Conservation (phyloP, 2,888 invertebrate species). For the Conchocele bisecta region DNA sequence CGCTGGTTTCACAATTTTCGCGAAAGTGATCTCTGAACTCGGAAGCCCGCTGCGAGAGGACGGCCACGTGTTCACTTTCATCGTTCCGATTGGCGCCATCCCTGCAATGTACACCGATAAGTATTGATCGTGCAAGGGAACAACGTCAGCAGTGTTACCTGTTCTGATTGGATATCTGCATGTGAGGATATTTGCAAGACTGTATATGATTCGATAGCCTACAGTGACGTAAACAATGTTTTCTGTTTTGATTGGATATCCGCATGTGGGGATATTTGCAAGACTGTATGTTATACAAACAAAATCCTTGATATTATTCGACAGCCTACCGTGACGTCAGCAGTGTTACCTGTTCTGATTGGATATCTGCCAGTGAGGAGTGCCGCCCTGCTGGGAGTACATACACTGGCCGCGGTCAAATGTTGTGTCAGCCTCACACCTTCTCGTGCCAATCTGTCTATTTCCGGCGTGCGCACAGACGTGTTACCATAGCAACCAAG, state of each 20-base stretch:
- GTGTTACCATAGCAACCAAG: conserved; percentile 83
- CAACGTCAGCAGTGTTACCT: too few species aligned
- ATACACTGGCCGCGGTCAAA: conserved; percentile 83
- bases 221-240: too few species aligned
- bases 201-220: too few species aligned
- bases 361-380: conserved; percentile 83
- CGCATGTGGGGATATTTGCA: too few species aligned
- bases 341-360: conserved; percentile 61
- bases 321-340: too few species aligned
- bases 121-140: too few species aligned
- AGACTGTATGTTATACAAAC: too few species aligned
- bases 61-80: conserved; percentile 77
- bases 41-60: conserved; percentile 82
- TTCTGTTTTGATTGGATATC: too few species aligned
- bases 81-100: conserved; percentile 70
- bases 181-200: too few species aligned
- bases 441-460: conserved; percentile 82
- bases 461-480: conserved; percentile 83
- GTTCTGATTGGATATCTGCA: too few species aligned
- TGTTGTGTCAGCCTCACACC: conserved; percentile 84
- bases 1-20: conserved; percentile 81
- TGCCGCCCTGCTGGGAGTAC: conserved; percentile 84
- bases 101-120: too few species aligned
- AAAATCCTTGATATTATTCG: too few species aligned
- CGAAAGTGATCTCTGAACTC: conserved; percentile 83